phyloP scores from a whole-genome alignment of 2,797 vertebrate genomes.

The Schizopygopsis malacanthus region DNA sequence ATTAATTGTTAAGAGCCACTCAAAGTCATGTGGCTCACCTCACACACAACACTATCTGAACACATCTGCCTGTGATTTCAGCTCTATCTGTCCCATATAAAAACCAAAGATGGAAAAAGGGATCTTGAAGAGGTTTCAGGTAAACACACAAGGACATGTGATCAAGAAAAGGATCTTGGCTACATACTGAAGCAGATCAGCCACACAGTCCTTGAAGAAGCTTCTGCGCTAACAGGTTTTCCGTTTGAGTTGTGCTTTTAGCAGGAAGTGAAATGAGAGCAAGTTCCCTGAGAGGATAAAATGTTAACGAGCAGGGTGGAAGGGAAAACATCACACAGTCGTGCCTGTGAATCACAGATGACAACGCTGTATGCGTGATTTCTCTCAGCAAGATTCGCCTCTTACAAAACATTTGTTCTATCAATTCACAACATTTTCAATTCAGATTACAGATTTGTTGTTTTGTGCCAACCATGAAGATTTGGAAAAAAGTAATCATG shows the following conservation, averaged over 20 bases:
- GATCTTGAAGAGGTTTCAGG: constrained; percentile 12
- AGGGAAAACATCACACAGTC: constrained; percentile 1
- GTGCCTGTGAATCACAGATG: not conserved
- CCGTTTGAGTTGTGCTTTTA: constrained; percentile 62
- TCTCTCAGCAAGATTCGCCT: not conserved
- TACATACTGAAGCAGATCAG: constrained; percentile 3
- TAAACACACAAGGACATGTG: constrained; percentile 27
- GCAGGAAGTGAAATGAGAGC: constrained; percentile 51
- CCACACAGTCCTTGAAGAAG: constrained; percentile 34
- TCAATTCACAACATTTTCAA: constrained; percentile 17
- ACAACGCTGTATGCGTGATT: not conserved
- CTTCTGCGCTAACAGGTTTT: not conserved
- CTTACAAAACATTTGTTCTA: constrained; percentile 17
- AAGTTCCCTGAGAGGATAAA: constrained; percentile 70
- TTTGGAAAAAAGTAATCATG: not conserved
- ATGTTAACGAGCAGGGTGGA: constrained; percentile 37
- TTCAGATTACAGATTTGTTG: not conserved
- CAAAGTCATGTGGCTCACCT: constrained; percentile 19
- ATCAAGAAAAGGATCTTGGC: constrained; percentile 21
- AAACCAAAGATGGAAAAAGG: not conserved
- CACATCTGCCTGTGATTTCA: not conserved
- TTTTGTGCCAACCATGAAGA: constrained; percentile 11
- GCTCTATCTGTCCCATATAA: constrained; percentile 4
- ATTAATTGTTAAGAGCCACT: constrained; percentile 20
- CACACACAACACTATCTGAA: constrained; percentile 18